These are phyloP conservation scores for Palythoa heliodiscus DNA, from an alignment of 92 coral and sea anemone genomes.

Conservation along the genomic window DNA sequence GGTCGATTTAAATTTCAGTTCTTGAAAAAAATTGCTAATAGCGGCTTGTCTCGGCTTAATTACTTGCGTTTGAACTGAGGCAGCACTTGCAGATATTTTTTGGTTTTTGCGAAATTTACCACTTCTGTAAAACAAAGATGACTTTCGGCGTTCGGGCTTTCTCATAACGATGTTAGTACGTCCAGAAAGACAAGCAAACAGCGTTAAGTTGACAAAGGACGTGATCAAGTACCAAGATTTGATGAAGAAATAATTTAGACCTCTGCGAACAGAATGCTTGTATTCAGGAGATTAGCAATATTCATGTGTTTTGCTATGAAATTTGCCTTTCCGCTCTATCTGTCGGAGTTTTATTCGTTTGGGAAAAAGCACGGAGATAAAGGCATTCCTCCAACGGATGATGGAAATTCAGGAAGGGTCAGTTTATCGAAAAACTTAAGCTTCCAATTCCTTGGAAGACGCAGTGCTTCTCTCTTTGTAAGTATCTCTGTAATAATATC, in stretches of 20 bases:
- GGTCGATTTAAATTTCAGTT: neutral
- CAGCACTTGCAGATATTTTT: neutral
- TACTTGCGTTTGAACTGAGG: conserved; percentile 4
- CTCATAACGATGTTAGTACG: neutral
- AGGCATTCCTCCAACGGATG: conserved; percentile 2
- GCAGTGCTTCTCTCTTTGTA: conserved; percentile 28
- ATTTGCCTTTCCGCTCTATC: neutral
- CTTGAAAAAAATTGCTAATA: neutral
- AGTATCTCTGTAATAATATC: neutral
- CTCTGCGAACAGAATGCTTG: neutral
- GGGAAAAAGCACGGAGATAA: conserved; percentile 14
- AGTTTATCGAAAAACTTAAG: neutral
- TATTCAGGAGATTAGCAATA: neutral
- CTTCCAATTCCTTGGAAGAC: conserved; percentile 32
- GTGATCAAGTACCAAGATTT: neutral
- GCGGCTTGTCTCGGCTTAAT: neutral
- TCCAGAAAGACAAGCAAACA: neutral
- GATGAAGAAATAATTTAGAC: neutral
- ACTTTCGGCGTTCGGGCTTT: neutral
- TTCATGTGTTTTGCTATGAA: neutral
- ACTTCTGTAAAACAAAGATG: neutral
- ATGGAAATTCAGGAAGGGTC: conserved; percentile 29
- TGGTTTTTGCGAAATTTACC: neutral
- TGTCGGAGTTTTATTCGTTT: conserved; percentile 34
- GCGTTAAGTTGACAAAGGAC: neutral